Evolutionary conservation across 2,888 invertebrate genomes (phyloP), one percentile per base, ranked within the genome.

Genomic region (Agrotis segetum): DNA sequence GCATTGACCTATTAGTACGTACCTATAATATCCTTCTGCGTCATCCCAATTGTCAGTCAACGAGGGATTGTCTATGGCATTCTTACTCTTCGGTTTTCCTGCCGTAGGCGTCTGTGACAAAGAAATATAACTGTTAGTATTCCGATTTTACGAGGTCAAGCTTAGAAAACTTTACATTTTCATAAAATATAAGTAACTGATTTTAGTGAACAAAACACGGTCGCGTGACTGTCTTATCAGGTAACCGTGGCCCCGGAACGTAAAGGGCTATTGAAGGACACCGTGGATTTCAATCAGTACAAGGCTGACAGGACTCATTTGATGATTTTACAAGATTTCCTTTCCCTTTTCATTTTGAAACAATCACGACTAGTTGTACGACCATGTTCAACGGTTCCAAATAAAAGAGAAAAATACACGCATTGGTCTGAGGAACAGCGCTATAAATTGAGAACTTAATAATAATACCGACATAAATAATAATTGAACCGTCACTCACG

Each of bases 1-100:
- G 40, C 11, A 40, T 40, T 40, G 40, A 40, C 11, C 9, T 11
- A 56, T 17, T 0, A 24, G 2, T 47, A 40, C 58, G 67, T 88
- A 97, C 97, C 98, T 97, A 93, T 99, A 99, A 92, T 99, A 99
- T 52, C 99, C 99, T 94, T 99, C 99, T 0, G 99, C 99, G 94
- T 99, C 99, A 90, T 99, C 99, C 99, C 99, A 99, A 92, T 99
- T 99, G 92, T 99, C 99, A 0, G 98, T 99, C 55, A 99, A 96
- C 61, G 98, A 98, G 0, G 99, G 99, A 75, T 96, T 96, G 73
- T 96, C 96, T 11, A 90, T 49, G 0, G 92, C 86, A 62, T 82
- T 88, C 77, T 91, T 93, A 69, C 85, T 90, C 46, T 84, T 89
- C 0, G 88, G 89, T 59, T 90, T 90, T 0, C 92, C 93, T 2